These are phyloP conservation scores for Hydroisotoma schaefferi DNA, from an alignment of 2,888 invertebrate genomes.

Conservation along the genomic window DNA sequence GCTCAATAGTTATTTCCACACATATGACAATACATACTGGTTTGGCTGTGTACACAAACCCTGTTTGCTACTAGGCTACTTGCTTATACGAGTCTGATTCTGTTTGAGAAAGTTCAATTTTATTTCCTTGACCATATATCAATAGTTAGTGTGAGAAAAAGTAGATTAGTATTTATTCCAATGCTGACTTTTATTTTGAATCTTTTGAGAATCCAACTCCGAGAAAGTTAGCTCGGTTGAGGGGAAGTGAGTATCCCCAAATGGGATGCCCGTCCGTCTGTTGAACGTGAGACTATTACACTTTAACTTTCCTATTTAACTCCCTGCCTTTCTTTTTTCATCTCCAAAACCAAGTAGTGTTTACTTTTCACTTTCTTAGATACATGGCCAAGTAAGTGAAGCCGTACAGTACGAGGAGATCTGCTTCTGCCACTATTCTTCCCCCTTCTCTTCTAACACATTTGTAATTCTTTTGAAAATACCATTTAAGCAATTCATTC, in stretches of 20 bases:
- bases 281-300: constrained; percentile 17
- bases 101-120: not conserved
- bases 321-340: constrained; percentile 5
- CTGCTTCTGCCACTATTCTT: no score
- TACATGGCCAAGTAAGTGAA: no score
- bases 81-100: constrained; percentile 4
- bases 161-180: constrained; percentile 17
- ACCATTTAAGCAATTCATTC: no score
- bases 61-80: no score
- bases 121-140: constrained; percentile 7
- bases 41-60: no score
- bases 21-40: no score
- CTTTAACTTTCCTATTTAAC: constrained; percentile 3
- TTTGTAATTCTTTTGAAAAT: no score
- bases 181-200: constrained; percentile 19
- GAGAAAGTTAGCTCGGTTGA: not conserved
- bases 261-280: constrained; percentile 3
- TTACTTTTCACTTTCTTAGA: not conserved
- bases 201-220: constrained; percentile 13
- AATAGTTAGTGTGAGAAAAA: constrained; percentile 9
- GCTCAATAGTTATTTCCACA: no score
- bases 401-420: no score
- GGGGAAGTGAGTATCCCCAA: constrained; percentile 10
- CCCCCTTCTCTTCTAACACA: no score
- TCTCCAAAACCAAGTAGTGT: not conserved